Evolutionary conservation across 2,113 vertebrate genomes (phyloP).

Genomic region (Circaetus cinerascens): DNA sequence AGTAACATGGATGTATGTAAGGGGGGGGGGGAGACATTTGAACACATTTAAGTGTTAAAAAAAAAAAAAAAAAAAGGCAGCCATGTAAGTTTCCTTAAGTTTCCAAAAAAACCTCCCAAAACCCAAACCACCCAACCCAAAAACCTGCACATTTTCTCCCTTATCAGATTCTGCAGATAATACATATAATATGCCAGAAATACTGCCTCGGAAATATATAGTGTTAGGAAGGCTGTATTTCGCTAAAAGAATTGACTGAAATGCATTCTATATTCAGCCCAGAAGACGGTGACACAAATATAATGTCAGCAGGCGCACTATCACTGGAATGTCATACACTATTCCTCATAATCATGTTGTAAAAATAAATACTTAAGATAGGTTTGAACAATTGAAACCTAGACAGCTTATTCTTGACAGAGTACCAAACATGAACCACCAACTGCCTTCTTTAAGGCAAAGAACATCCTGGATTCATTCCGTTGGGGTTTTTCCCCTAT

Average conservation of each 20-base stretch:
- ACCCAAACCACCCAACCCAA: not conserved
- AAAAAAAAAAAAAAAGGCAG: too few relatives aligned
- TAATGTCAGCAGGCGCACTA: not conserved
- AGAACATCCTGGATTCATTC: not conserved
- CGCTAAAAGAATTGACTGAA: not conserved
- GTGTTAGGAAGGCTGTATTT: not conserved
- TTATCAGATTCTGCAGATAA: not conserved
- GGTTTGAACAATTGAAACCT: accelerated
- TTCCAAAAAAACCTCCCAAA: not conserved
- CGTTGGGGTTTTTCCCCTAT: not conserved
- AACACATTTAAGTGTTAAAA: not conserved
- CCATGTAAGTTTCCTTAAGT: not conserved
- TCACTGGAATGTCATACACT: accelerated
- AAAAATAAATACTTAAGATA: not conserved
- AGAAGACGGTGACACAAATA: too few relatives aligned
- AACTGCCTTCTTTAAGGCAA: not conserved
- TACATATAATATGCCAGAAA: not conserved
- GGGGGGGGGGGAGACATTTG: not conserved
- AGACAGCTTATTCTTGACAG: not conserved
- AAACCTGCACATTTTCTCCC: too few relatives aligned
- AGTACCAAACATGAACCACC: not conserved
- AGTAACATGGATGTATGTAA: not conserved
- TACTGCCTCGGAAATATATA: not conserved
- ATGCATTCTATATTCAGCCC: not conserved
- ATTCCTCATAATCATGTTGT: not conserved